A percentile compares a stretch with the other conserved stretches of the same genome.
phyloP scores from a whole-genome alignment of 2,113 vertebrate genomes.

The Vimba vimba region DNA sequence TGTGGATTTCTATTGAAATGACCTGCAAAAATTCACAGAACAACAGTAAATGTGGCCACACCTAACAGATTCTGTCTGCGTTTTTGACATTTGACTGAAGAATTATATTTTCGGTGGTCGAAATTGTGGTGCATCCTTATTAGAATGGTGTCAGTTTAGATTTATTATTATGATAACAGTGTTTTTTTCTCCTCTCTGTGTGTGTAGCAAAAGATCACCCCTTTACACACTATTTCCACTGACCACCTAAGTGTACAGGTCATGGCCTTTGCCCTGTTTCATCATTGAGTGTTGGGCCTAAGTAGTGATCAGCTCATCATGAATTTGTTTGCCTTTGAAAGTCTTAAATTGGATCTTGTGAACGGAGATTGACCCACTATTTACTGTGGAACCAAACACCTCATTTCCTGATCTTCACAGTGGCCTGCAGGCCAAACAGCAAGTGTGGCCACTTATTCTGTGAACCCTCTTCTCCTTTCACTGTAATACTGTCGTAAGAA shows the following conservation, averaged over 20 bases:
- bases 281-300: not conserved
- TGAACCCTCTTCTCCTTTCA: conserved; percentile 30
- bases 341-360: conserved; percentile 37
- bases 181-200: not conserved
- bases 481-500: conserved; percentile 36
- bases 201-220: not conserved
- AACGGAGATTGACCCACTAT: conserved; percentile 47
- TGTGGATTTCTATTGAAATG: too few relatives aligned
- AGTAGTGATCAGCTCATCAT: not conserved
- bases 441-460: conserved; percentile 45
- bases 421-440: conserved; percentile 42
- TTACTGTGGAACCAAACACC: conserved; percentile 41
- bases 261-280: not conserved
- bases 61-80: not conserved
- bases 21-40: not conserved
- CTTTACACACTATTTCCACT: not conserved
- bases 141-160: not conserved
- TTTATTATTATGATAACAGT: not conserved
- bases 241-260: not conserved
- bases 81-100: not conserved
- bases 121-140: not conserved
- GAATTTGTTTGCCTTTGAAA: conserved; percentile 7
- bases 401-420: conserved; percentile 19
- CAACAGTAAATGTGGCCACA: not conserved
- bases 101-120: not conserved